A percentile compares a stretch with the other conserved stretches of the same genome.
These are phyloP conservation scores for Philypnodon macrostomus DNA, from an alignment of 2,797 vertebrate species.

Conservation along the genomic window DNA sequence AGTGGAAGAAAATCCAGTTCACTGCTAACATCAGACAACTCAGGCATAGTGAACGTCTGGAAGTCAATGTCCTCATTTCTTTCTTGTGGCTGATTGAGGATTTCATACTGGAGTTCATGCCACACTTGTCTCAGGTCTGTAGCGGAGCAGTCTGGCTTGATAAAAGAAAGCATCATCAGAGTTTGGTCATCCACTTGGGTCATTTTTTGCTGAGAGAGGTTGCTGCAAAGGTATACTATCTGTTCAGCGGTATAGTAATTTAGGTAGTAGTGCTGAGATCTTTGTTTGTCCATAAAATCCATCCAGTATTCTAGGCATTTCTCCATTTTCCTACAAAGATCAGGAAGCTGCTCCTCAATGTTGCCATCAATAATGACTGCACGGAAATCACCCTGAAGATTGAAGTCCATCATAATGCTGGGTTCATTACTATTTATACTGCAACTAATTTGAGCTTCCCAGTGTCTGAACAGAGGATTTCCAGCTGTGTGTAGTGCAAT, in stretches of 20 bases:
- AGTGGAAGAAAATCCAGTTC: constrained; percentile 31
- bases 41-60: constrained; percentile 69
- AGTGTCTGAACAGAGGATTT: constrained; percentile 88
- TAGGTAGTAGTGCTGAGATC: constrained; percentile 83
- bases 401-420: constrained; percentile 81
- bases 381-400: constrained; percentile 47
- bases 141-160: constrained; percentile 76
- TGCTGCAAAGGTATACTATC: constrained; percentile 85
- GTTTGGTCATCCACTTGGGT: constrained; percentile 66
- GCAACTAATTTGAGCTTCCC: constrained; percentile 81
- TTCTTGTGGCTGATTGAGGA: constrained; percentile 59
- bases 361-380: constrained; percentile 73
- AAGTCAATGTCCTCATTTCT: constrained; percentile 72
- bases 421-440: constrained; percentile 35
- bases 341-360: constrained; percentile 75
- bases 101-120: constrained; percentile 73
- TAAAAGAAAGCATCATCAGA: constrained; percentile 89
- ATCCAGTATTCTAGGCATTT: constrained; percentile 82
- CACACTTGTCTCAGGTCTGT: constrained; percentile 66
- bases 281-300: constrained; percentile 80
- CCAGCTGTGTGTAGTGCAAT: constrained; percentile 87
- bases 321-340: constrained; percentile 88
- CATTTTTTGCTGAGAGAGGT: constrained; percentile 69
- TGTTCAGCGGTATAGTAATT: constrained; percentile 95
- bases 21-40: constrained; percentile 16